Conservation (phyloP, 1,140 invertebrate genomes). For the Nixonia krombeini region DNA sequence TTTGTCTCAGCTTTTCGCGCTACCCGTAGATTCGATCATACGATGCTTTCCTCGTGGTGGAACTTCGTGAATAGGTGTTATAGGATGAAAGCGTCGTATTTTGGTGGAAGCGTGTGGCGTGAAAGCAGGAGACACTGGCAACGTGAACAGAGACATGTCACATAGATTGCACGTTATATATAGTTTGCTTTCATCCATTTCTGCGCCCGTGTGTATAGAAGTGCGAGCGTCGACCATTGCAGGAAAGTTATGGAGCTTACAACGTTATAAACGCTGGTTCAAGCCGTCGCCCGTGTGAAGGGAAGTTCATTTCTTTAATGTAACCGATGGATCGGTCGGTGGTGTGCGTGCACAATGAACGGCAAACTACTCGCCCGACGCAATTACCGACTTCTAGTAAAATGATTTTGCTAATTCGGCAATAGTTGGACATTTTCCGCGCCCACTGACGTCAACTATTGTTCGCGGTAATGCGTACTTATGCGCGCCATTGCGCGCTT, state of each 20-base stretch:
- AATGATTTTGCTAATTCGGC: too few relatives aligned
- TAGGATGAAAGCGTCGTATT: conserved; percentile 8
- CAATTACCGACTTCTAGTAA: too few relatives aligned
- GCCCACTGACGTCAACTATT: too few relatives aligned
- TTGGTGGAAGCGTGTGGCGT: background rate
- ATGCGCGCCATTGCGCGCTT: too few relatives aligned
- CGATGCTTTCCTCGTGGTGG: background rate
- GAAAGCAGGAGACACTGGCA: conserved; percentile 3
- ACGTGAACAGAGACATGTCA: conserved; percentile 2
- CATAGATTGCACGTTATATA: conserved; percentile 3
- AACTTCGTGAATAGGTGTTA: conserved; percentile 1
- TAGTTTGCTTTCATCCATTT: conserved; percentile 7
- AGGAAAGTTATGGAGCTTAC: conserved; percentile 5
- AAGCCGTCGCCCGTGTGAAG: background rate
- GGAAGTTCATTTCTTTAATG: conserved; percentile 3
- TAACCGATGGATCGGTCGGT: background rate
- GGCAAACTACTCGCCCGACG: too few relatives aligned
- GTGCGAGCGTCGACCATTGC: conserved; percentile 6
- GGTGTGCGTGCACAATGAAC: background rate
- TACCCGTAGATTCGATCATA: background rate
- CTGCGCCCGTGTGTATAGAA: background rate
- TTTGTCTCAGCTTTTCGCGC: too few relatives aligned
- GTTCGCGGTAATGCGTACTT: too few relatives aligned
- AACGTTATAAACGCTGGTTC: conserved; percentile 13
- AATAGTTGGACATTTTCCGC: too few relatives aligned